Percentiles rank a stretch among this genome's conserved stretches.
Conservation (phyloP, 2,888 invertebrate species). For the Neoascia interrupta region DNA sequence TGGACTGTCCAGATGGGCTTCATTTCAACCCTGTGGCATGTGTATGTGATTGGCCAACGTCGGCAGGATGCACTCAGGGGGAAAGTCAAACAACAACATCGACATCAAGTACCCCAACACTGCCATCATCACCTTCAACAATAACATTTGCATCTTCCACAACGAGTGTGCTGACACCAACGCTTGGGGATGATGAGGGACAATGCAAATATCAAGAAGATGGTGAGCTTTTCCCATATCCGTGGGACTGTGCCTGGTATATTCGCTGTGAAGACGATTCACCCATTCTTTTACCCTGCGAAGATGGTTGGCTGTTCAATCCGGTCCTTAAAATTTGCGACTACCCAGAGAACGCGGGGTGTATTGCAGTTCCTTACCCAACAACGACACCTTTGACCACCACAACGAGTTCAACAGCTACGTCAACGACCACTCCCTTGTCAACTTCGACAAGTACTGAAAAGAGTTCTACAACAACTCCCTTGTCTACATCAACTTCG, state of each 20-base stretch:
- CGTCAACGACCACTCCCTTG: background rate
- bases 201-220: constrained; percentile 67
- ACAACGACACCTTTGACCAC: constrained; percentile 20
- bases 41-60: constrained; percentile 71
- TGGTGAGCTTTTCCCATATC: constrained; percentile 70
- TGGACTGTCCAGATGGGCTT: constrained; percentile 72
- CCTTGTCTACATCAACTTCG: constrained; percentile 12
- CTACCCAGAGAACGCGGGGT: constrained; percentile 67
- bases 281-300: constrained; percentile 69
- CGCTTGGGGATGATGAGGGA: constrained; percentile 62
- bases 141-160: constrained; percentile 23
- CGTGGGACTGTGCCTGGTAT: constrained; percentile 72
- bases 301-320: constrained; percentile 70
- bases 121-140: constrained; percentile 23
- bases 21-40: constrained; percentile 70
- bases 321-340: constrained; percentile 72
- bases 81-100: background rate
- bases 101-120: background rate
- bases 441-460: background rate
- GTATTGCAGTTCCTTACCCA: constrained; percentile 64
- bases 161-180: constrained; percentile 14
- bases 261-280: constrained; percentile 70
- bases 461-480: constrained; percentile 22
- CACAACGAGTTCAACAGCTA: background rate
- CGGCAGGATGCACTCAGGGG: constrained; percentile 71